These are phyloP conservation scores for Setophaga kirtlandii DNA, from an alignment of 2,113 vertebrate species.

Conservation along the genomic window DNA sequence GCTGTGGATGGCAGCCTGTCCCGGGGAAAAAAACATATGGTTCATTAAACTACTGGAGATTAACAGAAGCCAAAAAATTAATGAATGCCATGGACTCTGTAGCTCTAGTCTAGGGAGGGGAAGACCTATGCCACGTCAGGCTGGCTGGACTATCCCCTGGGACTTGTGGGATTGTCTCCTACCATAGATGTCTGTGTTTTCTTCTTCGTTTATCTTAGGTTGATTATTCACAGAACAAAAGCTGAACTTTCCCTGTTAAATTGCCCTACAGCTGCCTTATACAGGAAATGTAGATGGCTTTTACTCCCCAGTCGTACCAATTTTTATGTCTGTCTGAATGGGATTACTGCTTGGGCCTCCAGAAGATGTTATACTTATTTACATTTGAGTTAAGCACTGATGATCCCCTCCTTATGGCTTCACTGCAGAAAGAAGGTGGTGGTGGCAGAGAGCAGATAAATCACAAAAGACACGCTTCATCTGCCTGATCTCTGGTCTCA, in stretches of 20 bases:
- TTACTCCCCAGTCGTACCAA: neutral
- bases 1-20: neutral
- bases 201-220: neutral
- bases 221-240: neutral
- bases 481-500: conserved; percentile 47
- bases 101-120: neutral
- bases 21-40: neutral
- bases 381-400: conserved; percentile 6
- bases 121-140: neutral
- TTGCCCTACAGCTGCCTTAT: neutral
- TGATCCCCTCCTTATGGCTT: neutral
- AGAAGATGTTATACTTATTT: conserved; percentile 18
- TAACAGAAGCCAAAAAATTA: neutral
- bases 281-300: neutral
- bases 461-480: conserved; percentile 19
- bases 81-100: neutral
- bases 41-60: neutral
- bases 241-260: neutral
- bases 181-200: neutral
- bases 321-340: neutral
- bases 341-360: neutral
- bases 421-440: neutral
- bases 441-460: conserved; percentile 19
- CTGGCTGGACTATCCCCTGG: neutral
- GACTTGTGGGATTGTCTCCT: neutral